These are phyloP conservation scores for Leptopilina boulardi DNA, from an alignment of 1,140 invertebrate species.

Conservation along the genomic window DNA sequence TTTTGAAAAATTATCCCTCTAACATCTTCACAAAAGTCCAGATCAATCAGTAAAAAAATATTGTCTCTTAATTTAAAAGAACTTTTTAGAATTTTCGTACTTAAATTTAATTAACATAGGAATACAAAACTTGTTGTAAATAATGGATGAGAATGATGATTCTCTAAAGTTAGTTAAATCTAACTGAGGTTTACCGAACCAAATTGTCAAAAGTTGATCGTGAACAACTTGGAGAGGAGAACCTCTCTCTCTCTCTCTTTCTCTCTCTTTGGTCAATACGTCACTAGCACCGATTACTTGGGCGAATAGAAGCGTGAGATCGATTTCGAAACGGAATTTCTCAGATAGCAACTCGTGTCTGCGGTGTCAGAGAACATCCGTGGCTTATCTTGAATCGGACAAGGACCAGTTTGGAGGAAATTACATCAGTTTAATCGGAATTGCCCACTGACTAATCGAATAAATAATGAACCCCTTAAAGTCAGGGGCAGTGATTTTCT, in stretches of 20 bases:
- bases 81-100: not conserved
- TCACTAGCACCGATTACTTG: not conserved
- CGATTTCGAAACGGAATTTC: constrained; percentile 30
- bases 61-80: not conserved
- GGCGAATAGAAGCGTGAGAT: constrained; percentile 23
- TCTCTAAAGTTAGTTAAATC: constrained; percentile 1
- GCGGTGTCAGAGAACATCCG: constrained; percentile 15
- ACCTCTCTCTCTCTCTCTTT: too few relatives aligned
- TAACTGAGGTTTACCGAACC: not conserved
- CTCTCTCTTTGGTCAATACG: not conserved
- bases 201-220: constrained; percentile 12
- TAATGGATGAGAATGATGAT: too few relatives aligned
- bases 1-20: not conserved
- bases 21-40: too few relatives aligned
- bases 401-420: not conserved
- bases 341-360: constrained; percentile 29
- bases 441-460: constrained; percentile 11
- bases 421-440: not conserved
- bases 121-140: too few relatives aligned
- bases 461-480: not conserved
- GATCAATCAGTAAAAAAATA: too few relatives aligned
- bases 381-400: constrained; percentile 21
- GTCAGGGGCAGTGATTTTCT: not conserved
- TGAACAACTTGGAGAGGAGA: not conserved
- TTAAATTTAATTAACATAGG: too few relatives aligned